Conservation (phyloP, 2,113 vertebrate genomes). For the Corvus hawaiiensis region DNA sequence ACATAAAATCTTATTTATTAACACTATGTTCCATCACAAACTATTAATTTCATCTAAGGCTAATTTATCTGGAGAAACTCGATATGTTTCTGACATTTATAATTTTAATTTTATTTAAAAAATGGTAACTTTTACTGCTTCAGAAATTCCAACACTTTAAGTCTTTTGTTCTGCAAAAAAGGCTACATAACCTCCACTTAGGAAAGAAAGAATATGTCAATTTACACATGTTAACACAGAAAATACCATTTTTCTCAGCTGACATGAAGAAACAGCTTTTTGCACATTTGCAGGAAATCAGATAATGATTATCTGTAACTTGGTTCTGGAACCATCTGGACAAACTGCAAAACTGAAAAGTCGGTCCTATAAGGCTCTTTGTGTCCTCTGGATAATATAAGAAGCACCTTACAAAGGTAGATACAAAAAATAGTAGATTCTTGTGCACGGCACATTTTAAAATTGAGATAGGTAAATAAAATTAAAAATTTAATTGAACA, state of each 20-base stretch:
- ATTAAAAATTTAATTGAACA: neutral
- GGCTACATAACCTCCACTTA: neutral
- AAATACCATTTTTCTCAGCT: neutral
- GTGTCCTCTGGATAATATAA: neutral
- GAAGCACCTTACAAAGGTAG: neutral
- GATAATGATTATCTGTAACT: neutral
- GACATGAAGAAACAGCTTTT: neutral
- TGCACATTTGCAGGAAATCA: neutral
- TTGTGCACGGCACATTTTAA: neutral
- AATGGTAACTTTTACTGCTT: neutral
- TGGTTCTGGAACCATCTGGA: neutral
- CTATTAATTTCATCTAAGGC: neutral
- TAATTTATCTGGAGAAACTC: neutral
- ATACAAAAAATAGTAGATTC: neutral
- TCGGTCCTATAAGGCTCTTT: neutral
- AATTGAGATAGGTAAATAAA: neutral
- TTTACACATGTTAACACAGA: neutral
- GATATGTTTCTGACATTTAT: neutral
- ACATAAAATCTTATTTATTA: neutral
- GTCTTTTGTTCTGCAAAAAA: neutral
- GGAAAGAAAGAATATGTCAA: neutral
- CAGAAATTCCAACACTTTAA: neutral
- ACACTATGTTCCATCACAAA: neutral
- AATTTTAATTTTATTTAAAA: neutral
- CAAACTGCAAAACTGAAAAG: neutral